Evolutionary conservation across 2,797 vertebrate genomes (phyloP).

Genomic region (Spea hammondii): DNA sequence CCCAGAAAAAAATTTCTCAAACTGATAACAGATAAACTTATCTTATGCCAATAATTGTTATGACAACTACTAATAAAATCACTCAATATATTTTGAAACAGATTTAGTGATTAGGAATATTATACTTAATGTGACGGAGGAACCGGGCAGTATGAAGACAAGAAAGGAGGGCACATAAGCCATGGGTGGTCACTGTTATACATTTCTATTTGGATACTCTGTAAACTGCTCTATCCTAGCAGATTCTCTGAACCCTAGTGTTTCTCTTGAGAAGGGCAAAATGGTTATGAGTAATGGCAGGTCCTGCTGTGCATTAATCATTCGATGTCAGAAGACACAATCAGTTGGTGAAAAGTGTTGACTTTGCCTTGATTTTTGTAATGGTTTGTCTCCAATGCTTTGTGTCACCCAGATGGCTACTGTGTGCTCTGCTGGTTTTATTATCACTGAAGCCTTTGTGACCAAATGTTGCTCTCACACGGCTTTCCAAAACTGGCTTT

Average conservation of each 20-base stretch:
- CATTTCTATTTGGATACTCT: background rate
- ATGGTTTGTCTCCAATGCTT: slow-evolving; percentile 54
- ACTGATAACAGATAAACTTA: too few species aligned
- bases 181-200: too few species aligned
- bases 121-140: too few species aligned
- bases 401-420: slow-evolving; percentile 73
- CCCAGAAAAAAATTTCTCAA: too few species aligned
- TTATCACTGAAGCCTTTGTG: slow-evolving; percentile 69
- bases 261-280: slow-evolving; percentile 8
- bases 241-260: background rate
- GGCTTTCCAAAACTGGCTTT: background rate
- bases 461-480: slow-evolving; percentile 54
- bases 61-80: too few species aligned
- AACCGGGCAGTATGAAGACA: too few species aligned
- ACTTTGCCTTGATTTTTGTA: slow-evolving; percentile 60
- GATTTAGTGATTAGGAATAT: too few species aligned
- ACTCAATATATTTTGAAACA: too few species aligned
- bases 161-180: too few species aligned
- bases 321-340: slow-evolving; percentile 50
- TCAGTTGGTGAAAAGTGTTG: slow-evolving; percentile 51
- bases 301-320: slow-evolving; percentile 1
- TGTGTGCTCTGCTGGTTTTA: slow-evolving; percentile 69
- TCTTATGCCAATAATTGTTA: too few species aligned
- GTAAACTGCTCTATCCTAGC: background rate
- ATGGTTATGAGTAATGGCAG: slow-evolving; percentile 29